These are phyloP conservation scores for Drosophila affinis DNA, from an alignment of 2,888 invertebrate species.

Conservation along the genomic window DNA sequence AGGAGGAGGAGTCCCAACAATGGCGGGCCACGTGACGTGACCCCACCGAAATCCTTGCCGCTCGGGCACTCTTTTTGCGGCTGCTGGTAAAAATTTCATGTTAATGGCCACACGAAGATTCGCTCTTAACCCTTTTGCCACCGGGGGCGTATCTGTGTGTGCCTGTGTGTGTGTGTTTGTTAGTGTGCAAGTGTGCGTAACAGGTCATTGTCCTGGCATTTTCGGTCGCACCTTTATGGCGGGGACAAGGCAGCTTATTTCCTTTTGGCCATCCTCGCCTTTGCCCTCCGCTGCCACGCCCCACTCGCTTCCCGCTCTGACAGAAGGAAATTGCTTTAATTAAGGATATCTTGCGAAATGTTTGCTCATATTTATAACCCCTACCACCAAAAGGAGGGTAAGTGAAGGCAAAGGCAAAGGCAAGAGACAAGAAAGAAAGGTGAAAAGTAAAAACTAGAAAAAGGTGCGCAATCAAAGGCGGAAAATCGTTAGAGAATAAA, in stretches of 20 bases:
- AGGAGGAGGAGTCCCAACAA: conserved; percentile 42
- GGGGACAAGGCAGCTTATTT: conserved; percentile 63
- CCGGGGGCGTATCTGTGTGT: conserved; percentile 30
- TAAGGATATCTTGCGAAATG: conserved; percentile 75
- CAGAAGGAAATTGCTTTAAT: conserved; percentile 75
- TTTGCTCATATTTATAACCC: conserved; percentile 72
- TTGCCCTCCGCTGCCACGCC: conserved; percentile 28
- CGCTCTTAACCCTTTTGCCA: conserved; percentile 67
- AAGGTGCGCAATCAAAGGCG: conserved; percentile 67
- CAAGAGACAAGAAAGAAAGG: conserved; percentile 4
- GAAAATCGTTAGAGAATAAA: conserved; percentile 67
- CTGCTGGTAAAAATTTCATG: conserved; percentile 76
- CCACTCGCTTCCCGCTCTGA: conserved; percentile 2
- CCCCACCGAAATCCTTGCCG: conserved; percentile 54
- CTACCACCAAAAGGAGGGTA: not conserved
- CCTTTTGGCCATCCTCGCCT: conserved; percentile 57
- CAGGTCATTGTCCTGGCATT: conserved; percentile 69
- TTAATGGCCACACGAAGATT: conserved; percentile 73
- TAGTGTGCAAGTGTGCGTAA: conserved; percentile 46
- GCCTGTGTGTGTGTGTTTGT: conserved; percentile 15
- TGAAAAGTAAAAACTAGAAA: conserved; percentile 42
- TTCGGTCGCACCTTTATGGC: conserved; percentile 68
- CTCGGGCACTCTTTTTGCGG: conserved; percentile 41
- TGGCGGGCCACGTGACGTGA: conserved; percentile 62
- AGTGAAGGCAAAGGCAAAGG: not conserved